These are phyloP conservation scores for Antheraea assamensis DNA, from an alignment of 2,888 invertebrate genomes.

Conservation along the genomic window DNA sequence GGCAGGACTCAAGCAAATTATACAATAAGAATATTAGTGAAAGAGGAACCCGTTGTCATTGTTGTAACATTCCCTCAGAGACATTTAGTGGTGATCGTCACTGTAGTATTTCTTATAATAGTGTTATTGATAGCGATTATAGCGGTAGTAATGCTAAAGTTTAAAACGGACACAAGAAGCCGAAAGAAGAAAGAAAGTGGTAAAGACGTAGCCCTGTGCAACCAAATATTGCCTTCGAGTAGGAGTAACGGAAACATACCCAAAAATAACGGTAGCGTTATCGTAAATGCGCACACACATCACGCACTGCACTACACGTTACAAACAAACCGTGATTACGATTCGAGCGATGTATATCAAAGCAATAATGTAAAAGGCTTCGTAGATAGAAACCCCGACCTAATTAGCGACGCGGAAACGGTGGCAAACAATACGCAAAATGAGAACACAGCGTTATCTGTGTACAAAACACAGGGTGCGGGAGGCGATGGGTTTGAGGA, in stretches of 20 bases:
- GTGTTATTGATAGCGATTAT: constrained; percentile 85
- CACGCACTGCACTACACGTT: constrained; percentile 80
- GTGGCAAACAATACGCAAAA: constrained; percentile 76
- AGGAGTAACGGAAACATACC: constrained; percentile 76
- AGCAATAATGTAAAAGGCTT: constrained; percentile 77
- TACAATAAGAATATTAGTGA: constrained; percentile 88
- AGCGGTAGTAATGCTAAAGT: constrained; percentile 83
- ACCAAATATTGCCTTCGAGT: constrained; percentile 76
- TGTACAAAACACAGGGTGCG: constrained; percentile 69
- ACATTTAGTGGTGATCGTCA: constrained; percentile 86
- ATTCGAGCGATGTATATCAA: constrained; percentile 77
- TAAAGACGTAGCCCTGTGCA: constrained; percentile 83
- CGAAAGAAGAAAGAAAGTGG: constrained; percentile 82
- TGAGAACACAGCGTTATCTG: constrained; percentile 71
- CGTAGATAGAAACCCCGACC: constrained; percentile 89
- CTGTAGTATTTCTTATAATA: constrained; percentile 85
- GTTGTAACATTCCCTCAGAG: constrained; percentile 87
- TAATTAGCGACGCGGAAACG: constrained; percentile 89
- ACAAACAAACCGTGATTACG: constrained; percentile 80
- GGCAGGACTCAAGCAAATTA: constrained; percentile 91
- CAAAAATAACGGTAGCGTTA: constrained; percentile 80
- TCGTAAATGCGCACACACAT: constrained; percentile 82
- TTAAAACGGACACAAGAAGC: constrained; percentile 75
- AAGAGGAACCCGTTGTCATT: constrained; percentile 87
- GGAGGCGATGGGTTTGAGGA: constrained; percentile 69